Evolutionary conservation across 1,140 invertebrate genomes (phyloP).

Genomic region (Potamilus streckersoni): DNA sequence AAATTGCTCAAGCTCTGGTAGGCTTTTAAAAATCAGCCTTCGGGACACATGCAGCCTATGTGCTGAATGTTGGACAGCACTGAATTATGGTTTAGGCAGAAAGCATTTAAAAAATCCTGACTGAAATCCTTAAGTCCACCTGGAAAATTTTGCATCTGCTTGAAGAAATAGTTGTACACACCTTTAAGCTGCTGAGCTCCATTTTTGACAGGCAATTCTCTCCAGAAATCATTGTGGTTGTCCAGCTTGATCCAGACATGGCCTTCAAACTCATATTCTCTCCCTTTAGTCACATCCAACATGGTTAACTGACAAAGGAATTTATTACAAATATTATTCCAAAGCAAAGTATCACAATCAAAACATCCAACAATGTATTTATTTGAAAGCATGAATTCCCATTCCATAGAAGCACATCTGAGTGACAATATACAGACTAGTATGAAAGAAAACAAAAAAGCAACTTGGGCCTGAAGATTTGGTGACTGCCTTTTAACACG

Average conservation of each 20-base stretch:
- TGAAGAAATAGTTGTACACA: slow-evolving; percentile 6
- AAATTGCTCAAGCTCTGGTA: too few relatives aligned
- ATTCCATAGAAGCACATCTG: too few relatives aligned
- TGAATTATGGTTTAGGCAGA: too few relatives aligned
- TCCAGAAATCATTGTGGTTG: slow-evolving; percentile 44
- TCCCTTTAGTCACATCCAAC: slow-evolving; percentile 36
- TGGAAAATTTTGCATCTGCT: background rate
- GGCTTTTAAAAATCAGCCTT: too few relatives aligned
- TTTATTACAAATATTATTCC: background rate
- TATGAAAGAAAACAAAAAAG: background rate
- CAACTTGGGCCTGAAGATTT: background rate
- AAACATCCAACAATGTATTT: too few relatives aligned
- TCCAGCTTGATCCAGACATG: slow-evolving; percentile 40
- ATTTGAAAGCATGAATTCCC: too few relatives aligned
- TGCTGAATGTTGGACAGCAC: too few relatives aligned
- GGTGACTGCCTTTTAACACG: too few relatives aligned
- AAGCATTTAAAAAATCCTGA: too few relatives aligned
- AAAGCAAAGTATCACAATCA: background rate
- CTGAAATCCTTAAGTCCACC: too few relatives aligned
- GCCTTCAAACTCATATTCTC: slow-evolving; percentile 42
- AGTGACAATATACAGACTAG: background rate
- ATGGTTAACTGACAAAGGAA: slow-evolving; percentile 39
- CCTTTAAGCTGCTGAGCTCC: slow-evolving; percentile 33
- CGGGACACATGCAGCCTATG: too few relatives aligned
- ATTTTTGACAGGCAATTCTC: slow-evolving; percentile 46